A percentile compares a stretch with the other conserved stretches of the same genome.
These are phyloP conservation scores for Campoletis sonorensis DNA, from an alignment of 1,140 invertebrate species.

Conservation along the genomic window DNA sequence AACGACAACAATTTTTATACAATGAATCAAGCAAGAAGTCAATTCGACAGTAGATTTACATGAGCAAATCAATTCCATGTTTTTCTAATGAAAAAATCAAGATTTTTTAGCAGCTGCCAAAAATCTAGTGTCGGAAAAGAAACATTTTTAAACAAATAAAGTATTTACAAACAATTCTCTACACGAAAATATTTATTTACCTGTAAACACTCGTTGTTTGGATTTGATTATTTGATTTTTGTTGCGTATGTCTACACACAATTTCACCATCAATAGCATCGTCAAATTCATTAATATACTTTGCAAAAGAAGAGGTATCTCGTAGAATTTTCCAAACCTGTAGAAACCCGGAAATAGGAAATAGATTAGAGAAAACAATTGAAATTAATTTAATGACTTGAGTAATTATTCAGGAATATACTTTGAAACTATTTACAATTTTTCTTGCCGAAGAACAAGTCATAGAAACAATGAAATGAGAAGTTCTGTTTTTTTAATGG, in stretches of 20 bases:
- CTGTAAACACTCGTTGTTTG: slow-evolving; percentile 89
- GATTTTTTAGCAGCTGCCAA: neutral
- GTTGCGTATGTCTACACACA: slow-evolving; percentile 93
- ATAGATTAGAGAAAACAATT: neutral
- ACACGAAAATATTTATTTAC: slow-evolving; percentile 74
- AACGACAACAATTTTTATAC: slow-evolving; percentile 41
- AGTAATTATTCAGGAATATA: slow-evolving; percentile 2
- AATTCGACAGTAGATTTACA: neutral
- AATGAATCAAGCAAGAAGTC: neutral
- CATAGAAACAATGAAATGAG: neutral
- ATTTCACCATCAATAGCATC: slow-evolving; percentile 96
- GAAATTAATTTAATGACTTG: slow-evolving; percentile 28
- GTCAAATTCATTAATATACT: slow-evolving; percentile 98
- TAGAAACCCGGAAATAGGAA: slow-evolving; percentile 63
- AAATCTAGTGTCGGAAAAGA: too few relatives aligned
- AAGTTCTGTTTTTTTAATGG: neutral
- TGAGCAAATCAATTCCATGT: neutral
- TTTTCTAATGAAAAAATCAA: neutral
- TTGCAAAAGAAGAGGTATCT: slow-evolving; percentile 95
- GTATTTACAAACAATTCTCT: too few relatives aligned
- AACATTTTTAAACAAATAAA: too few relatives aligned
- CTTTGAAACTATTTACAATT: too few relatives aligned
- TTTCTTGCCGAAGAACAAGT: too few relatives aligned
- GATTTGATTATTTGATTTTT: slow-evolving; percentile 88
- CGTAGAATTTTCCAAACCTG: slow-evolving; percentile 99